Base-by-base conservation (phyloP, 2,888 invertebrate species). In the Lamproptera curius region DNA sequence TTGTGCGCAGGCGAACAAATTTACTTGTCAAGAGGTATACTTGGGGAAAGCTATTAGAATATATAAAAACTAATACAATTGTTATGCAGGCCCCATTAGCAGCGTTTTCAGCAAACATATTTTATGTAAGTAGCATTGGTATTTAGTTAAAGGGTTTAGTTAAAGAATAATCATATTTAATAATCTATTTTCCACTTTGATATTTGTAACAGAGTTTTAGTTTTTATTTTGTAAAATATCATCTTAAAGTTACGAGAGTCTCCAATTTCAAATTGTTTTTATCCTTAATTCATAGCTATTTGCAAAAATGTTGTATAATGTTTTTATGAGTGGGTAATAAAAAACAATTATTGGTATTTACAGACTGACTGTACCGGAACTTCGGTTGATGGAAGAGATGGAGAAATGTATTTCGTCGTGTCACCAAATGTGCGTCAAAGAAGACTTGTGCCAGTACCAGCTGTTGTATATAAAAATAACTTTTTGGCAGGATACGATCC, bases 401-500 rank as follows among this genome's bases (percentile, higher is more conserved):
- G 95, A 0, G 95, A 96, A 78, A 91, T 95, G 89, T 95, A 95
- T 75, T 96, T 95, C 75, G 95, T 94, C 20, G 95, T 94, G 0
- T 91, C 93, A 34, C 95, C 94, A 0, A 93, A 92, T 5, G 92
- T 94, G 1, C 90, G 95, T 16, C 94, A 95, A 70, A 89, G 94
- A 20, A 91, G 95, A 39, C 81, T 96, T 3, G 92, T 96, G 1
- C 95, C 95, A 0, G 93, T 96, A 2, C 96, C 96, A 0, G 95
- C 96, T 0, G 94, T 92, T 0, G 92, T 95, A 0, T 95, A 92
- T 82, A 90, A 91, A 56, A 87, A 88, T 4, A 93, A 93, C 6
- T 95, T 96, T 58, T 81, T 94, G 16, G 96, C 95, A 1, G 95
- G 96, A 8, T 96, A 96, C 67, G 96, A 96, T 59, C 93, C 95